Evolutionary conservation across 2,888 invertebrate species (phyloP), one percentile per base, ranked within the genome.

Genomic region (Strigamia maritima): DNA sequence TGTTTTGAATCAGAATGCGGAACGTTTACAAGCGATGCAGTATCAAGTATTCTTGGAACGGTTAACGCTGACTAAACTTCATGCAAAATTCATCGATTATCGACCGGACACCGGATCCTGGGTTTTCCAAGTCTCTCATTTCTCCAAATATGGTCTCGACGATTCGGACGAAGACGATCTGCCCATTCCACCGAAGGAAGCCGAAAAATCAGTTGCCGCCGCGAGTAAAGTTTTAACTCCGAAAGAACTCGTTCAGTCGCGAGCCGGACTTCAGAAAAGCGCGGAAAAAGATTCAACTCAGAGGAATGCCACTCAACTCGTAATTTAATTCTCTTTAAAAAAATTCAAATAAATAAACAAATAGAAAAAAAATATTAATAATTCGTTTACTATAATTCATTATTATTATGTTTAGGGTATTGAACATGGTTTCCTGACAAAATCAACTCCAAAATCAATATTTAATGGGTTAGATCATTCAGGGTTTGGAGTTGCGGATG

Each of bases 61-160:
- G 38, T 92, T 93, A 0, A 94, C 95, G 80, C 0, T 28, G 10
- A 91, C 92, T 81, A 94, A 93, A 83, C 93, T 97, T 86, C 93
- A 92, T 81, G 95, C 96, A 0, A 91, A 92, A 79, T 99, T 98
- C 86, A 90, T 97, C 6, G 98, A 98, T 85, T 98, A 97, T 87
- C 90, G 96, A 0, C 94, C 97, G 0, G 94, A 94, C 85, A 96
- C 95, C 1, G 98, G 98, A 28, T 95, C 97, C 79, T 99, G 98
- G 98, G 97, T 97, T 77, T 98, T 98, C 87, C 91, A 93, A 86
- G 94, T 93, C 82, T 93, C 94, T 79, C 97, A 97, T 86, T 97
- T 97, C 86, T 96, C 97, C 19, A 97, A 96, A 84, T 98, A 97
- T 85, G 95, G 94, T 0, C 87, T 94, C 2, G 91, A 91, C 12